Conservation (phyloP, 2,113 vertebrate species). For the Colinus virginianus region DNA sequence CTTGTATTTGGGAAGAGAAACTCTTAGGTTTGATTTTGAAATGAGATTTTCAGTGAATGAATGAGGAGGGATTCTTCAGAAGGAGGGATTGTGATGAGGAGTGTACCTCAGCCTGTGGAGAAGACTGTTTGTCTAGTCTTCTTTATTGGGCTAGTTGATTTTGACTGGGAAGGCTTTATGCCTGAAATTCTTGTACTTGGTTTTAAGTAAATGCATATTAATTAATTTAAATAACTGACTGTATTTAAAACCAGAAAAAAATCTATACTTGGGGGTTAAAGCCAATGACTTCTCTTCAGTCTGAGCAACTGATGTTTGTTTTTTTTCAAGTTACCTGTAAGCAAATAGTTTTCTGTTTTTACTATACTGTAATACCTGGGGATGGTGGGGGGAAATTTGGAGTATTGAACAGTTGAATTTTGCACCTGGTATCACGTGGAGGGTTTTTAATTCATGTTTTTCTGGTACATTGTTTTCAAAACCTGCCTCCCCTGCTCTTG, state of each 20-base stretch:
- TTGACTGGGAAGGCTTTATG: background rate
- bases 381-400: background rate
- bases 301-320: background rate
- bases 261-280: background rate
- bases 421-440: background rate
- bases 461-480: background rate
- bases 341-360: background rate
- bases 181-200: background rate
- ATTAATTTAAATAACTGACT: background rate
- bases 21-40: background rate
- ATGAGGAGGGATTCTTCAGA: background rate
- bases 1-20: background rate
- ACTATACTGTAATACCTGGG: background rate
- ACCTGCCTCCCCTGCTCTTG: background rate
- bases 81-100: background rate
- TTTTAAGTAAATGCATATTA: background rate
- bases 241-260: background rate
- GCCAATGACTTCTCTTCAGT: background rate
- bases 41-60: background rate
- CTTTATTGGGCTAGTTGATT: background rate
- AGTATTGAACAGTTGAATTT: background rate
- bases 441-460: background rate
- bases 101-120: background rate
- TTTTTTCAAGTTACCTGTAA: background rate
- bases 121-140: background rate